A percentile compares a stretch with the other conserved stretches of the same genome.
Conservation (phyloP, 2,888 invertebrate genomes). For the Spatulosminthurus flaviceps region DNA sequence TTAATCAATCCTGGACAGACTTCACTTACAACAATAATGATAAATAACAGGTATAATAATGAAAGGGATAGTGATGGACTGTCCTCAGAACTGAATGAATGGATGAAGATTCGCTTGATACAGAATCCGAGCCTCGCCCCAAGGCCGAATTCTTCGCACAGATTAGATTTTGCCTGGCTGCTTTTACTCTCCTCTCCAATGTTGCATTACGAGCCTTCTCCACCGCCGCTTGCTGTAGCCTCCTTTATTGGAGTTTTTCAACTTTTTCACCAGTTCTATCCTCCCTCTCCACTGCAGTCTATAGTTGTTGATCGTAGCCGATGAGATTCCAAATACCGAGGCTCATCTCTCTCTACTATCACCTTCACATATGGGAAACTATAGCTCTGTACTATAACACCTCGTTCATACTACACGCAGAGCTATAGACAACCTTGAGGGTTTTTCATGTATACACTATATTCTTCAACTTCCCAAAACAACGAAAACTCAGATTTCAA, state of each 20-base stretch:
- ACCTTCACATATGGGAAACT: not conserved
- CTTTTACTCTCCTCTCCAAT: not conserved
- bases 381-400: not conserved
- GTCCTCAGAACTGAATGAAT: constrained; percentile 32
- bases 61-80: constrained; percentile 40
- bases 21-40: constrained; percentile 11
- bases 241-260: constrained; percentile 27
- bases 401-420: not conserved
- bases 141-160: constrained; percentile 52
- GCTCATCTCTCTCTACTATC: constrained; percentile 20
- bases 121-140: constrained; percentile 51
- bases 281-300: not conserved
- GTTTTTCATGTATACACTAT: too few relatives aligned
- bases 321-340: constrained; percentile 31
- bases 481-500: constrained; percentile 18
- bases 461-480: constrained; percentile 3
- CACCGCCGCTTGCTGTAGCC: constrained; percentile 28
- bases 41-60: too few relatives aligned
- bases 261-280: constrained; percentile 35
- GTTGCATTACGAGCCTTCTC: not conserved
- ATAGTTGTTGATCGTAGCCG: constrained; percentile 21
- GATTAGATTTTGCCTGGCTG: constrained; percentile 47
- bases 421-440: constrained; percentile 24
- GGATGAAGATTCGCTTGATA: constrained; percentile 28
- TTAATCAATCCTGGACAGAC: not conserved